Evolutionary conservation across 1,140 invertebrate species (phyloP), one percentile per base, ranked within the genome.

Genomic region (Brachionus paranguensis): DNA sequence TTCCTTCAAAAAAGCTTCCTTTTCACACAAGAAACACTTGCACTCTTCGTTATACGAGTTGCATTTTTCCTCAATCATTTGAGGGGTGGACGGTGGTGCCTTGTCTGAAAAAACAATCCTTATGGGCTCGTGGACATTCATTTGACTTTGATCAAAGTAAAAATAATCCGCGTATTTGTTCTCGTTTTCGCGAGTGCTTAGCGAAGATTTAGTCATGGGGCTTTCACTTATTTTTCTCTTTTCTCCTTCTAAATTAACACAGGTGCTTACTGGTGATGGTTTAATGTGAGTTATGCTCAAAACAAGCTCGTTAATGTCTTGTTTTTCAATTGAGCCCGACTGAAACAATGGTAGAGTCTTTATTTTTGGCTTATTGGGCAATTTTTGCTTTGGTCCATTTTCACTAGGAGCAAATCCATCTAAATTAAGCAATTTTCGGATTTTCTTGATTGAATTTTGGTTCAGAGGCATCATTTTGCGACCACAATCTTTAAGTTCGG

Each of bases 11-110:
- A 50, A 8, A 27, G 43, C 72, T 14, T 76, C 72, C 50, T 76
- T 76, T 76, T 76, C 43, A 27, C 72, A 76, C 20, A 76, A 76
- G 7, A 76, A 76, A 50, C 72, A 76, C n/a, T 72, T 72, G 17
- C 68, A 72, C 12, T 41, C 17, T 43, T 47, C 68, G n/a, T 29
- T 27, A 12, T 50, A 27, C 4, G 72, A 76, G 10, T 76, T 45
- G 45, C 41, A 24, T 14, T 43, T 10, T 12, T 45, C 33, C 2
- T 45, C 43, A 2, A 60, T 60, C 53, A 60, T 60, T 14, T 76
- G 72, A 27, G 72, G 72, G 1, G 72, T 76, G 3, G 72, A 50
- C 45, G 72, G 72, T 76, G 72, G 72, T 29, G 27, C 72, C 14
- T 50, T 72, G 37, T 72, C 68, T 1, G 29, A 41, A 41, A 72